Evolutionary conservation across 1,140 invertebrate species (phyloP).

Genomic region (Drosophila varians): DNA sequence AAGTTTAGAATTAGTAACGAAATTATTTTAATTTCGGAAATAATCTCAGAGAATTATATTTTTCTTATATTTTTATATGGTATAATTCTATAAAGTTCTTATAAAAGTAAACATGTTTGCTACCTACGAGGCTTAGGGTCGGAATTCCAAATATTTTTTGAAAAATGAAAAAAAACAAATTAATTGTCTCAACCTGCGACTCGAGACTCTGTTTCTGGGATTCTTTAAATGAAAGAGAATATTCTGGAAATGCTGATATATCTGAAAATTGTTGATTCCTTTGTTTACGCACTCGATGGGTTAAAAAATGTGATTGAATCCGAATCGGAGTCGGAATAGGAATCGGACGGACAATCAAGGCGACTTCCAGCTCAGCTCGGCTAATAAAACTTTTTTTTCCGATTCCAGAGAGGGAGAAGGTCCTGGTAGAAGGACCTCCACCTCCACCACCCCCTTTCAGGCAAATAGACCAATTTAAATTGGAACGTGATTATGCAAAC

Average conservation of each 20-base stretch:
- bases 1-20: too few relatives aligned
- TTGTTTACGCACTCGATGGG: constrained; percentile 35
- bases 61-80: too few relatives aligned
- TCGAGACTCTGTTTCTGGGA: too few relatives aligned
- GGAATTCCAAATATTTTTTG: too few relatives aligned
- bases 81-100: too few relatives aligned
- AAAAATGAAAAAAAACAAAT: too few relatives aligned
- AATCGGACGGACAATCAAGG: constrained; percentile 58
- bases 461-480: constrained; percentile 81
- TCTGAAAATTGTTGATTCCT: constrained; percentile 18
- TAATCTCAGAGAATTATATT: too few relatives aligned
- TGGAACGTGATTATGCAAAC: constrained; percentile 81
- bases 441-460: not conserved
- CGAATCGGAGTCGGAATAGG: constrained; percentile 27
- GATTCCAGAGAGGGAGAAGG: not conserved
- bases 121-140: too few relatives aligned
- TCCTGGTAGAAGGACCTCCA: not conserved
- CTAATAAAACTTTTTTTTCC: constrained; percentile 77
- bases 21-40: too few relatives aligned
- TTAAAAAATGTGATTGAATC: constrained; percentile 16
- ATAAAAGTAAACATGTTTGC: too few relatives aligned
- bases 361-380: constrained; percentile 14
- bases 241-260: constrained; percentile 6
- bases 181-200: too few relatives aligned
- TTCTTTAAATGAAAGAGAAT: not conserved